Evolutionary conservation across 2,888 invertebrate species (phyloP), one percentile per base, ranked within the genome.

Genomic region (Netelia fuscicornis): DNA sequence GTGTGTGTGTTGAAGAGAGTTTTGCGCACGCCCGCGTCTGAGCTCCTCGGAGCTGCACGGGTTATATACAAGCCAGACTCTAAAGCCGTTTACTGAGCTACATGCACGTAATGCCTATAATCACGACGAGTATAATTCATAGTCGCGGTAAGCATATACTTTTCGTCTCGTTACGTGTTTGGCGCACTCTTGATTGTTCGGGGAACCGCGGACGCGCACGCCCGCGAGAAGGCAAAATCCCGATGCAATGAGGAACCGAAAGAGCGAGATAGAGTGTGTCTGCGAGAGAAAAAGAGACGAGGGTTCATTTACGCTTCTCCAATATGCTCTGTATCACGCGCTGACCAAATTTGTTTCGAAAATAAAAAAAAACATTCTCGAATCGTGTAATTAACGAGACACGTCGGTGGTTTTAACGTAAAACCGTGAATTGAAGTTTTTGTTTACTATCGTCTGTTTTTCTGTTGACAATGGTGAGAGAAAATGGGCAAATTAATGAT

Each of bases 51-150:
- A 71, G 76, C 11, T 70, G 23, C 75, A 62, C 56, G 48, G 60
- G 48, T 71, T 62, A 62, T 52, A 62, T 67, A 77, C 58, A 54
- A 56, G 79, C 56, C 56, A 80, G 64, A 83, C 86, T 84, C 85
- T 80, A 84, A 85, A 86, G 87, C 82, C 87, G 87, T 88, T 91
- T 89, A 87, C 87, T 88, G 86, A 88, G 88, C 88, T 88, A 88
- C 89, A 89, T 88, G 88, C 89, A 84, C 88, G 88, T 91, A 91
- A 92, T 91, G 88, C 90, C 92, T 90, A 89, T 92, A 91, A 92
- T 92, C 92, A 91, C 88, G 88, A 56, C 86, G 86, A 89, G 89
- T 88, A 88, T 92, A 91, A 91, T 90, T 92, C 89, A 90, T 90
- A 90, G 87, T 84, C 86, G 86, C 86, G 88, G 87, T 89, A 88